Percentiles rank a stretch among this genome's conserved stretches.
phyloP scores from a whole-genome alignment of 2,797 vertebrate species.

The Anguilla anguilla region DNA sequence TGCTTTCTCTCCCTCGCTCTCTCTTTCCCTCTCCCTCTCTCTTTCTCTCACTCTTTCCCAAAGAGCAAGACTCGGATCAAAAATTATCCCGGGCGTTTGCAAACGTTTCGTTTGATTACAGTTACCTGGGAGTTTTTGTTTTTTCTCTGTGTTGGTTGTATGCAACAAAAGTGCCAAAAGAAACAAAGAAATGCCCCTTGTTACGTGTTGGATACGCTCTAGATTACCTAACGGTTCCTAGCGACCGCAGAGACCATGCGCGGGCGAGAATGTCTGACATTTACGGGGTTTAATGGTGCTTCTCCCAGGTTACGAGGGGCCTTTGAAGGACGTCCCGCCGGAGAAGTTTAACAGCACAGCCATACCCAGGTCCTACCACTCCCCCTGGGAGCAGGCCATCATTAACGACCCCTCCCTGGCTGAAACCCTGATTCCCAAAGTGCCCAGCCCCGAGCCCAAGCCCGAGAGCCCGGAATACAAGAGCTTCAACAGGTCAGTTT shows the following conservation, averaged over 20 bases:
- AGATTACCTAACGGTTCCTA: background rate
- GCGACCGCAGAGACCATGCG: background rate
- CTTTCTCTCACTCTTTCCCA: background rate
- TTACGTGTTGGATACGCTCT: background rate
- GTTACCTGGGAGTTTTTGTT: background rate
- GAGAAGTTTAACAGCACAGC: slow-evolving; percentile 93
- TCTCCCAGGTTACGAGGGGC: slow-evolving; percentile 83
- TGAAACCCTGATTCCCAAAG: slow-evolving; percentile 72
- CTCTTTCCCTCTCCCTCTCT: background rate
- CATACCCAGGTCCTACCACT: slow-evolving; percentile 90
- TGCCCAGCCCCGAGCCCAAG: slow-evolving; percentile 77
- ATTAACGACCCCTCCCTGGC: slow-evolving; percentile 78
- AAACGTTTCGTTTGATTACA: background rate
- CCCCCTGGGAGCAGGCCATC: slow-evolving; percentile 93
- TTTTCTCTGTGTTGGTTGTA: background rate
- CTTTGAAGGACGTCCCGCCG: slow-evolving; percentile 88
- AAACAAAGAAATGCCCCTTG: background rate
- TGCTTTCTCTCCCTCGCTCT: background rate
- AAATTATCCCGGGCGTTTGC: background rate
- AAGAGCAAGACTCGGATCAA: background rate
- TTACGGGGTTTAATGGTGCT: background rate
- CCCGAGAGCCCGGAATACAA: slow-evolving; percentile 83
- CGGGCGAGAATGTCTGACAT: background rate
- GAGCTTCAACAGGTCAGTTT: slow-evolving; percentile 94
- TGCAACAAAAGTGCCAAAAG: background rate